phyloP scores from a whole-genome alignment of 2,888 invertebrate species.

The Tetropium fuscum region DNA sequence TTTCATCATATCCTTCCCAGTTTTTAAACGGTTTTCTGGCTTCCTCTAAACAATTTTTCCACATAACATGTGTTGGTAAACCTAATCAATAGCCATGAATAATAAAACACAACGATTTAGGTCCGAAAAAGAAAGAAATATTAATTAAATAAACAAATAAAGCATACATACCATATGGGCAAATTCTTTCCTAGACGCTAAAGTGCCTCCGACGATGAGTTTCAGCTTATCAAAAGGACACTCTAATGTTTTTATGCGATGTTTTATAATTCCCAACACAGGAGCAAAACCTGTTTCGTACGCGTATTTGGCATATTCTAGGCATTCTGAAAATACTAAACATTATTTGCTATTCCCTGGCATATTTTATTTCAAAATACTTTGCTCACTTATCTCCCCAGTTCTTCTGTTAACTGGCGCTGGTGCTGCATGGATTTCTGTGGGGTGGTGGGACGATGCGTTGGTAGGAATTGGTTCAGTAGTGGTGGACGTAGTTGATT shows the following conservation, averaged over 20 bases:
- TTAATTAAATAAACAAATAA: neutral
- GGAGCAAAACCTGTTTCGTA: slow-evolving; percentile 57
- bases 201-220: slow-evolving; percentile 65
- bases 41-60: too few species aligned
- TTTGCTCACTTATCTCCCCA: slow-evolving; percentile 43
- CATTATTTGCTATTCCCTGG: neutral
- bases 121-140: neutral
- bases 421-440: too few species aligned
- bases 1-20: too few species aligned
- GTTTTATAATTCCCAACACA: slow-evolving; percentile 49
- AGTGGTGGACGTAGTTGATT: neutral
- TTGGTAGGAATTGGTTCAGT: too few species aligned
- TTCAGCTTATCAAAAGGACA: slow-evolving; percentile 64
- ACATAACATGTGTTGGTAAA: too few species aligned
- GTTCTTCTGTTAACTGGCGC: slow-evolving; percentile 14
- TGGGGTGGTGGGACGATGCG: too few species aligned
- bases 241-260: slow-evolving; percentile 53
- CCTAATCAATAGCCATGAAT: too few species aligned
- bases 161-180: slow-evolving; percentile 72
- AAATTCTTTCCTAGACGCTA: slow-evolving; percentile 66
- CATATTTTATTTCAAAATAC: slow-evolving; percentile 39
- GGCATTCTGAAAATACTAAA: slow-evolving; percentile 64
- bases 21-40: too few species aligned
- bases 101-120: too few species aligned
- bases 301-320: slow-evolving; percentile 64